Base-by-base conservation (phyloP, 2,888 invertebrate species). In the Drosophila helvetica region DNA sequence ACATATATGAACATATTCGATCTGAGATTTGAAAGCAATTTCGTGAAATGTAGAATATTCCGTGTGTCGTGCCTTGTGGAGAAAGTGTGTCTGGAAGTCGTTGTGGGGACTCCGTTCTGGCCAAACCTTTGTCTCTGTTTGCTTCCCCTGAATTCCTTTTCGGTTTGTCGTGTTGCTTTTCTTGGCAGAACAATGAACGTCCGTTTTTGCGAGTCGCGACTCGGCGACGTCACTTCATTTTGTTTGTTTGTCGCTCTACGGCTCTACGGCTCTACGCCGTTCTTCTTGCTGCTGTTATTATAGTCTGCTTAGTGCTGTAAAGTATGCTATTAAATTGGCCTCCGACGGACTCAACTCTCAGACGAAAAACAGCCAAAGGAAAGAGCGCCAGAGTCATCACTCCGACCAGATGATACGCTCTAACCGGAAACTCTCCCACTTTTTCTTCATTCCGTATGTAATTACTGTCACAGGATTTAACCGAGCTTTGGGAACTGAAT, bases 321-420 rank as follows among this genome's bases (percentile, higher is more conserved):
- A 90, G 83, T 84, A 90, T 81, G 88, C 80, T 79, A 90, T 89
- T 89, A 90, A 88, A 89, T 89, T 90, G 90, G 90, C 89, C 89
- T 78, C 85, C 84, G 86, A 78, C 84, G 81, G 79, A 78, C 88
- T 79, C 70, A 64, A 75, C 69, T 56, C 67, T 56, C 55, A 61
- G 70, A 67, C 74, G 77, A 78, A 38, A n/a, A 6, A 2, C 38
- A 38, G n/a, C 1, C n/a, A 7, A 38, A 38, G n/a, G 7, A 38
- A 15, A 0, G 2, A 38, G 79, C 68, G 77, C 59, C 59, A 0
- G 33, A 5, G 4, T 15, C 12, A 15, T 12, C 33, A 33, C 15
- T 15, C 2, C 38, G 61, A 74, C 71, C 18, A 18, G 27, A 33
- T 38, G 56, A 27, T 33, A 25, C 42, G 79, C 76, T 68, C n/a